Evolutionary conservation across 2,797 vertebrate genomes (phyloP).

Genomic region (Ciconia nigra): DNA sequence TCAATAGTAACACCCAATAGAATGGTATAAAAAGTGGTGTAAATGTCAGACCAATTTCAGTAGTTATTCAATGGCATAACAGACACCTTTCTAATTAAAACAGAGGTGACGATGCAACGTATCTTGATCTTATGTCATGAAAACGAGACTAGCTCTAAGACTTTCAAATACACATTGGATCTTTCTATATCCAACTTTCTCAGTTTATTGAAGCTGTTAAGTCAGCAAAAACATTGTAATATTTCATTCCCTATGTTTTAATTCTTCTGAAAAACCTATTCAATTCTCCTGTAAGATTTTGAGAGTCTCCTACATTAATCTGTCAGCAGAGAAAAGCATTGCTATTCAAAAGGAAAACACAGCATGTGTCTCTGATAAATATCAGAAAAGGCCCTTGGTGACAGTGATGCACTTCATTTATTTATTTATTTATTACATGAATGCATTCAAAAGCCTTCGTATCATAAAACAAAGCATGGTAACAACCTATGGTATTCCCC

Average conservation of each 20-base stretch:
- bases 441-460: background rate
- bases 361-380: background rate
- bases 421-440: background rate
- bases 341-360: background rate
- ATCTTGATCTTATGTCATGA: background rate
- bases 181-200: background rate
- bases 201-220: background rate
- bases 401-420: background rate
- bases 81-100: background rate
- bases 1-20: background rate
- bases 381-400: conserved; percentile 5
- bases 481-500: background rate
- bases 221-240: background rate
- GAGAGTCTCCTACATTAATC: background rate
- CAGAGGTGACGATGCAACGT: background rate
- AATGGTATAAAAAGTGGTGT: background rate
- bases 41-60: background rate
- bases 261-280: conserved; percentile 4
- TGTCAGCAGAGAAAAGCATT: background rate
- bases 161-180: background rate
- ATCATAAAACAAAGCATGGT: background rate
- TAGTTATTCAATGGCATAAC: background rate
- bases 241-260: background rate
- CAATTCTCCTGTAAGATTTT: background rate
- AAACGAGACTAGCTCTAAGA: background rate